Base-by-base conservation (phyloP, 2,888 invertebrate genomes). In the Latheticus oryzae region DNA sequence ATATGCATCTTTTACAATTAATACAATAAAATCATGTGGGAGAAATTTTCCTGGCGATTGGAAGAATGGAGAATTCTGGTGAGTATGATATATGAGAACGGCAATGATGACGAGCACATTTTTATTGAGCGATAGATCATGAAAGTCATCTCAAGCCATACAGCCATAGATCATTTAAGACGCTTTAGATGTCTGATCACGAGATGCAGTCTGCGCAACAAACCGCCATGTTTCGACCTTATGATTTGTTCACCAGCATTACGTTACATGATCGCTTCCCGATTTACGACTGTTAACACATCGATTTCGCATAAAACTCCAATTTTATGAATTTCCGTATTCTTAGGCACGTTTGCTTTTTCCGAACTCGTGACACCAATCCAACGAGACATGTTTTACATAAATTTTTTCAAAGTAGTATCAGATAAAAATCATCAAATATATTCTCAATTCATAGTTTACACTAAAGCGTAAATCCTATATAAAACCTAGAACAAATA, bases 251-350 rank as follows among this genome's bases (percentile, higher is more conserved):
- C 38, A 7, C 13, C 9, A 32, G 32, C 12, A 24, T 26, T 13
- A 23, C 11, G 17, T 37, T 19, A 54, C 40, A 55, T 38, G 32
- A 32, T 23, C 38, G 28, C 28, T 24, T 9, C 28, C 33, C 56
- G 56, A 56, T 56, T 56, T 56, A 56, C 56, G 48, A 50, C 33
- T 50, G 42, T 56, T 33, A 50, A 38, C 42, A 38, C 33, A 56
- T 56, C 48, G 56, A 56, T 56, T 56, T 56, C 33, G 26, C 40
- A 35, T 56, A 56, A 56, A 54, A 40, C 50, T 56, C 9, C 48
- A 23, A 28, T 33, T 48, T 56, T 48, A 48, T 40, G 30, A 17
- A 8, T 24, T 42, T 21, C 12, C 21, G 23, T 30, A 38, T 3
- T n/a, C n/a, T 32, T 35, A n/a, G 15, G 24, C 33, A 24, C 33